phyloP scores from a whole-genome alignment of 37 sponge, comb jelly and placozoan species.

The Spongilla lacustris region DNA sequence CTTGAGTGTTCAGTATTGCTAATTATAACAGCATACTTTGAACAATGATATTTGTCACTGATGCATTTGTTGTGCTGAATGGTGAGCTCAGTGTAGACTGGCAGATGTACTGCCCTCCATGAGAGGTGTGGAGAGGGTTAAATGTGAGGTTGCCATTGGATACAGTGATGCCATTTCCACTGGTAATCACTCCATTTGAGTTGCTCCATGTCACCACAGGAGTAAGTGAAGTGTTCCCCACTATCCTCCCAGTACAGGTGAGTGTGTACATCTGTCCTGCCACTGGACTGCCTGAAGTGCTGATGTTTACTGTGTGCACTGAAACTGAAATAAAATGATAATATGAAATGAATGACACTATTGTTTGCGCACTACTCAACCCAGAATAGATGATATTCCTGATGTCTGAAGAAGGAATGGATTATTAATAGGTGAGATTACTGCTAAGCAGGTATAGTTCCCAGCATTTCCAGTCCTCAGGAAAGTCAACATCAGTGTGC shows the following conservation, averaged over 20 bases:
- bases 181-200: background rate
- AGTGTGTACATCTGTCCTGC: constrained; percentile 43
- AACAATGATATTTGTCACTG: background rate
- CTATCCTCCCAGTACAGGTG: constrained; percentile 12
- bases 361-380: background rate
- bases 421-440: background rate
- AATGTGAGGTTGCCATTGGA: background rate
- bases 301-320: background rate
- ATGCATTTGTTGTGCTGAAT: background rate
- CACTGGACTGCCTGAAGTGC: background rate
- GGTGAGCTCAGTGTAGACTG: background rate
- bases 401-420: background rate
- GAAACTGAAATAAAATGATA: background rate
- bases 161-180: background rate
- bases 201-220: background rate
- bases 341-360: background rate
- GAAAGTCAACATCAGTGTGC: background rate
- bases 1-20: no score
- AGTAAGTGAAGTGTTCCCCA: background rate
- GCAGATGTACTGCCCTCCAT: background rate
- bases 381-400: background rate
- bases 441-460: background rate
- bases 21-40: background rate
- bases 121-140: background rate
- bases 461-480: background rate